Evolutionary conservation across 2,888 invertebrate species (phyloP), one percentile per base, ranked within the genome.

Genomic region (Priocnemis perturbator): DNA sequence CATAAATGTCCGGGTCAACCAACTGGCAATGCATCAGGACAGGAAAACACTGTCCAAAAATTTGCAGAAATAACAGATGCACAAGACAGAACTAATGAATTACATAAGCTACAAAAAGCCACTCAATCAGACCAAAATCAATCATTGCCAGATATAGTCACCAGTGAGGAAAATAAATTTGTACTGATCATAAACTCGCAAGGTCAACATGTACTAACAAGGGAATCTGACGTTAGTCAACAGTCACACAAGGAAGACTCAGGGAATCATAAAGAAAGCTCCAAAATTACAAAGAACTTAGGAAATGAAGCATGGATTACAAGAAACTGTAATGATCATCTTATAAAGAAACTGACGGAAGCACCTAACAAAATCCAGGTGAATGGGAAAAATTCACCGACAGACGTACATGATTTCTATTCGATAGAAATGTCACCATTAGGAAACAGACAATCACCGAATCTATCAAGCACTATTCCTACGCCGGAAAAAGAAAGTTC

Each of bases 1-100:
- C 96, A 96, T 83, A 96, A 95, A 89, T 96, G 96, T 84, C 91
- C 92, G 69, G 90, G 90, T 2, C 93, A 93, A 83, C 92, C 93
- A 63, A 19, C 92, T 44, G 93, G 92, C 17, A n/a, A 11, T 50
- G 90, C 90, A 0, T 86, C 91, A 1, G 87, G 92, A 52, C 84
- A 84, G 17, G 86, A 83, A 19, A 81, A 79, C 57, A 63, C 83
- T 11, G 82, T 85, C 15, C 84, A 84, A 61, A 81, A 53, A 0
- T 15, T 81, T 50, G 53, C 83, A 23, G 73, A 81, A 65, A 66
- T 67, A 50, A 63, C 77, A 5, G 78, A 80, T 63, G 50, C 11
- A 5, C 71, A 77, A 58, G 68, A 77, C 57, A 66, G 26, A 20
- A 59, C 52, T 5, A 69, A 56, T 15, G 56, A 71, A 15, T 47